phyloP scores from a whole-genome alignment of 2,797 vertebrate genomes.

The Cottoperca gobio region DNA sequence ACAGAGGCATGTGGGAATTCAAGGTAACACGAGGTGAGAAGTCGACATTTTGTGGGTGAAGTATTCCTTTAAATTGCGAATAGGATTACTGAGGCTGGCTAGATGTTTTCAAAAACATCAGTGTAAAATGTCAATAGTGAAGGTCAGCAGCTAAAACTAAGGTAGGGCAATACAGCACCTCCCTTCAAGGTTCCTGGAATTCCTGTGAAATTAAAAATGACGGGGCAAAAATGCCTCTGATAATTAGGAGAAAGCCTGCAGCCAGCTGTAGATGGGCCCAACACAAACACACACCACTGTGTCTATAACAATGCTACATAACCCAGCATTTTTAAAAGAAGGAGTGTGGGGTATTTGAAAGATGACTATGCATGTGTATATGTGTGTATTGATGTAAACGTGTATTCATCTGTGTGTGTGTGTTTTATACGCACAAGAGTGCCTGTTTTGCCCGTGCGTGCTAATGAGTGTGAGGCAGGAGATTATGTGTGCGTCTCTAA shows the following conservation, averaged over 20 bases:
- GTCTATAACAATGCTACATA: background rate
- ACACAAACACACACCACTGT: background rate
- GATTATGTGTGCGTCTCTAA: constrained; percentile 76
- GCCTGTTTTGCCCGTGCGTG: constrained; percentile 66
- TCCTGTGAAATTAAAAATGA: constrained; percentile 50
- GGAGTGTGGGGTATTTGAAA: constrained; percentile 1
- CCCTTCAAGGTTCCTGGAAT: constrained; percentile 34
- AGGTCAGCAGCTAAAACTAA: constrained; percentile 9
- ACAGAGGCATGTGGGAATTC: too few relatives aligned
- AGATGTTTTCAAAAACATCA: background rate
- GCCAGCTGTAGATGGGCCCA: background rate
- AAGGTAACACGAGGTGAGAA: too few relatives aligned
- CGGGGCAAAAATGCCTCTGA: constrained; percentile 31
- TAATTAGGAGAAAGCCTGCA: constrained; percentile 33
- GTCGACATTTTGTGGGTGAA: too few relatives aligned
- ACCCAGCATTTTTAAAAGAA: background rate
- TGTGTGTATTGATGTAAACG: background rate
- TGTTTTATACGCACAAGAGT: constrained; percentile 44
- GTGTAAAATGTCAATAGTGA: background rate
- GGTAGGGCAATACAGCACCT: background rate
- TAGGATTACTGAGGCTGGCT: background rate
- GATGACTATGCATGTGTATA: background rate
- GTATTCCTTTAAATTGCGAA: background rate
- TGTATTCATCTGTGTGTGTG: constrained; percentile 20
- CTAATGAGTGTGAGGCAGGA: constrained; percentile 75